These are phyloP conservation scores for Chauna torquata DNA, from an alignment of 2,113 vertebrate genomes.

Conservation along the genomic window DNA sequence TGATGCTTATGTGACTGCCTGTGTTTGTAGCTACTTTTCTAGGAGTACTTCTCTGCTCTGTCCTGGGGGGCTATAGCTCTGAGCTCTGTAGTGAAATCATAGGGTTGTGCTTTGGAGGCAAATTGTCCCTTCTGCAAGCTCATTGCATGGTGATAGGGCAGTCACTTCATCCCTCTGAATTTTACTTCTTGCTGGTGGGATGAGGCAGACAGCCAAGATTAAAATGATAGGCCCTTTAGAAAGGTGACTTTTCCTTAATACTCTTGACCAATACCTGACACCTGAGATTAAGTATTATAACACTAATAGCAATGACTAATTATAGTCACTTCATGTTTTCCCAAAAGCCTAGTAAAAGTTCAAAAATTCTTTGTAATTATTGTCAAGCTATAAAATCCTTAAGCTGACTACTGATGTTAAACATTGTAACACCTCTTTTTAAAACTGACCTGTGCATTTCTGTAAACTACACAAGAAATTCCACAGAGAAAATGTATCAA, in stretches of 20 bases:
- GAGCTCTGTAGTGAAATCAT: neutral
- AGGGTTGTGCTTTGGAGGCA: neutral
- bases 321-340: neutral
- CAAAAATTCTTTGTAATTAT: constrained; percentile 40
- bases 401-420: constrained; percentile 29
- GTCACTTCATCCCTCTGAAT: neutral
- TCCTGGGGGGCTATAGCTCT: neutral
- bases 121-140: neutral
- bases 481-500: constrained; percentile 11
- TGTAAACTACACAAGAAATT: constrained; percentile 25
- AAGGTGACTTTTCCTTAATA: neutral
- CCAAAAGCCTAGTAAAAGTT: neutral
- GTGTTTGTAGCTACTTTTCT: rapidly evolving
- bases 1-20: neutral
- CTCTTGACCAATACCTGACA: rapidly evolving
- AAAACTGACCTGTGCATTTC: constrained; percentile 26
- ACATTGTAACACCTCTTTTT: constrained; percentile 5
- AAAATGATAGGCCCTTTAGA: rapidly evolving
- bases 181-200: neutral
- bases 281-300: neutral
- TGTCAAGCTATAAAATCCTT: constrained; percentile 45
- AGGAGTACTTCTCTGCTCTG: neutral
- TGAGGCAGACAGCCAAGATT: neutral
- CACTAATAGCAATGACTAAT: neutral
- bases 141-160: rapidly evolving